Conservation (phyloP, 64 coral and sea anemone genomes). For the Stichodactyla mertensii region DNA sequence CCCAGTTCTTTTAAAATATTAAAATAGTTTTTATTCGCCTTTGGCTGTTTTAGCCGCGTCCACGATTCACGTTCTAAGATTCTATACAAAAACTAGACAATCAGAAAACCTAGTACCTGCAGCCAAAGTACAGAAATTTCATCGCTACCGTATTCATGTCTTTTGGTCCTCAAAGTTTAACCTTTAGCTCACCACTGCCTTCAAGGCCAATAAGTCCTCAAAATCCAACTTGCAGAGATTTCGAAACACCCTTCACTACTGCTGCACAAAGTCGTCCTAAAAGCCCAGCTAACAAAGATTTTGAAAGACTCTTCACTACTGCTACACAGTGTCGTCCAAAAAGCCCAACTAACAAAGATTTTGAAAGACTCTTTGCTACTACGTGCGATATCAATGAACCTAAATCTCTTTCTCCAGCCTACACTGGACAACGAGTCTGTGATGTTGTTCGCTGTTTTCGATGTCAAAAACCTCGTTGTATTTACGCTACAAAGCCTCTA, state of each 20-base stretch:
- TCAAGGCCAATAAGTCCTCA: background rate
- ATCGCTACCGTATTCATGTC: too few species aligned
- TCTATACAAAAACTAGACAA: too few species aligned
- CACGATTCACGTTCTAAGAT: too few species aligned
- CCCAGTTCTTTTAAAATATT: too few species aligned
- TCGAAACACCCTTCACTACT: background rate
- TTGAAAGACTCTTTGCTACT: background rate
- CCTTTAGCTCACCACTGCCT: background rate
- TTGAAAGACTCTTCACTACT: background rate
- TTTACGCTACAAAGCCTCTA: slow-evolving; percentile 39
- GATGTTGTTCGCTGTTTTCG: slow-evolving; percentile 35
- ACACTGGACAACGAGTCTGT: slow-evolving; percentile 30
- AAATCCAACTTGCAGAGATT: background rate
- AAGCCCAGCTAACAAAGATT: background rate
- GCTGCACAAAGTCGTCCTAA: background rate
- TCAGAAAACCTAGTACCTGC: too few species aligned
- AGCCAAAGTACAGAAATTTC: too few species aligned
- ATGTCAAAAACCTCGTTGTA: slow-evolving; percentile 65
- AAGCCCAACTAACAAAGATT: background rate
- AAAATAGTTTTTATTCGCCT: too few species aligned
- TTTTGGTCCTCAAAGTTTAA: too few species aligned
- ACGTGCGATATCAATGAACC: background rate
- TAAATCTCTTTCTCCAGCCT: slow-evolving; percentile 15
- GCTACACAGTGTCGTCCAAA: background rate
- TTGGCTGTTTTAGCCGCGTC: too few species aligned